Percentiles rank a stretch among this genome's conserved stretches.
Evolutionary conservation across 2,888 invertebrate genomes (phyloP).

Genomic region (Notodonta dromedarius): DNA sequence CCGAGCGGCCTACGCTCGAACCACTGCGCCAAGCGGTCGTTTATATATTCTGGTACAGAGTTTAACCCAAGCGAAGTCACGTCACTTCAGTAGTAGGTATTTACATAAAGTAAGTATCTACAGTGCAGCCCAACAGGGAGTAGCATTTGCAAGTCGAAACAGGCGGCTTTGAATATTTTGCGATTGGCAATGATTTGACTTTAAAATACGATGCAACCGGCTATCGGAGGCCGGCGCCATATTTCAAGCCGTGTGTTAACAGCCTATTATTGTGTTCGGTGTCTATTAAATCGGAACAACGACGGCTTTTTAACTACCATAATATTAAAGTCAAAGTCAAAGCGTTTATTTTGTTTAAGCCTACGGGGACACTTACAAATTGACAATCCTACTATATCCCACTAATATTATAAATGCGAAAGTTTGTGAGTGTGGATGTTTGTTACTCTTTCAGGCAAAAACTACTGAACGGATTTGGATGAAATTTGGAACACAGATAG

Average conservation of each 20-base stretch:
- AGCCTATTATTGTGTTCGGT: constrained; percentile 41
- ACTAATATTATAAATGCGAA: too few relatives aligned
- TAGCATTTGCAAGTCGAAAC: constrained; percentile 72
- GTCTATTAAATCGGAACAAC: neutral
- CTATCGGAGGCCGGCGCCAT: constrained; percentile 52
- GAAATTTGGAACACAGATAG: too few relatives aligned
- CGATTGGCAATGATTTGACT: constrained; percentile 75
- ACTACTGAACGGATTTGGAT: too few relatives aligned
- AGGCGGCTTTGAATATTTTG: constrained; percentile 73
- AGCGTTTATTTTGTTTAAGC: too few relatives aligned
- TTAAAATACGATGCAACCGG: constrained; percentile 73
- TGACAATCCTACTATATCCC: too few relatives aligned
- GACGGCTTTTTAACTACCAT: neutral
- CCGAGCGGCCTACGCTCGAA: too few relatives aligned
- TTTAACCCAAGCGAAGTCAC: neutral
- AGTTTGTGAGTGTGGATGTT: too few relatives aligned
- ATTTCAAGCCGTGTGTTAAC: constrained; percentile 36
- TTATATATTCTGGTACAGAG: neutral
- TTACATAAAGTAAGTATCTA: constrained; percentile 3
- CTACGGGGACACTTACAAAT: too few relatives aligned
- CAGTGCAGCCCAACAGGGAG: constrained; percentile 31
- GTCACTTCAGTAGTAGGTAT: neutral
- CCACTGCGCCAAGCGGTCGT: too few relatives aligned
- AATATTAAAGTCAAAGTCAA: too few relatives aligned
- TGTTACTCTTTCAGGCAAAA: too few relatives aligned